Evolutionary conservation across 2,113 vertebrate species (phyloP).

Genomic region (Coreoperca whiteheadi): DNA sequence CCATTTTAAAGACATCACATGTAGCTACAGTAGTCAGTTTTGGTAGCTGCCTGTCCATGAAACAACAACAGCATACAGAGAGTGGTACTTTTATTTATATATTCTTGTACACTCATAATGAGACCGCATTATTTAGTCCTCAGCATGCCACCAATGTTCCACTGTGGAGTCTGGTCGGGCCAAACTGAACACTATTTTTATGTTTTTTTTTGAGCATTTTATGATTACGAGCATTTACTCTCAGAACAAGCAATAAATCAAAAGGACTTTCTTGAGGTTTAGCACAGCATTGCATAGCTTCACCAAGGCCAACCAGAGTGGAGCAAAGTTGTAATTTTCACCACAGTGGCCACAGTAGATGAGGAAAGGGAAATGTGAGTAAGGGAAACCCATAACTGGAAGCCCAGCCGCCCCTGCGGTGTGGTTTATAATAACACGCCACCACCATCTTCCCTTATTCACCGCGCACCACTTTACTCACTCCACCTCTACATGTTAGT

Average conservation of each 20-base stretch:
- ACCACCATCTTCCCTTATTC: conserved; percentile 42
- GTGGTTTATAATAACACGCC: conserved; percentile 26
- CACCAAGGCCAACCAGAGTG: neutral
- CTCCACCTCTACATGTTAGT: conserved; percentile 15
- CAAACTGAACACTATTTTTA: neutral
- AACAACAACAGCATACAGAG: neutral
- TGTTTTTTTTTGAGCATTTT: neutral
- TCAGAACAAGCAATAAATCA: neutral
- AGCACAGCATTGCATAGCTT: no score
- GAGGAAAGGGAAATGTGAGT: conserved; percentile 51
- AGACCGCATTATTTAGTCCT: no score
- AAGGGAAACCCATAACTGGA: conserved; percentile 47
- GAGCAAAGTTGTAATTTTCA: conserved; percentile 15
- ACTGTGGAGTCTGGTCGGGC: neutral
- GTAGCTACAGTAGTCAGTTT: neutral
- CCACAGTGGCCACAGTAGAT: conserved; percentile 8
- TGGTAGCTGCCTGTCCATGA: neutral
- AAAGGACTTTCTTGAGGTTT: neutral
- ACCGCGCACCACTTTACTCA: conserved; percentile 11
- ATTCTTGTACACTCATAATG: neutral
- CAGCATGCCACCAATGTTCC: neutral
- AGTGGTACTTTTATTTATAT: neutral
- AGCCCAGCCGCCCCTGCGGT: conserved; percentile 12
- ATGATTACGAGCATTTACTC: no score
- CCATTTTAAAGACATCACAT: neutral